Evolutionary conservation across 2,888 invertebrate genomes (phyloP).

Genomic region (Gordius sp.): DNA sequence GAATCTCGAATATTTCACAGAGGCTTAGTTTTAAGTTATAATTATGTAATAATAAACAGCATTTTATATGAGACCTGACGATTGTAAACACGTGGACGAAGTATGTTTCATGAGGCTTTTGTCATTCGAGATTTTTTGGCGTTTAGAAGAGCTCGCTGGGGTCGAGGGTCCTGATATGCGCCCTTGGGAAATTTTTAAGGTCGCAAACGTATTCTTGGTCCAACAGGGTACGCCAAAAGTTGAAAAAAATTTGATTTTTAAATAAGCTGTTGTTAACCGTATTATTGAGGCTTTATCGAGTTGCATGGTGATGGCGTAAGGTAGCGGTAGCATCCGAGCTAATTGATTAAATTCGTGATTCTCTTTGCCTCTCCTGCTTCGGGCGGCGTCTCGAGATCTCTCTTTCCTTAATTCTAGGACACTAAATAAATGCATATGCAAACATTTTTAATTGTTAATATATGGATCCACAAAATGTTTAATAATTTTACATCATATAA

Average conservation of each 20-base stretch:
- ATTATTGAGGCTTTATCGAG: constrained; percentile 44
- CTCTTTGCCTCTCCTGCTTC: constrained; percentile 67
- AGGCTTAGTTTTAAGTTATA: no score
- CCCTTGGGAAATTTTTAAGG: neutral
- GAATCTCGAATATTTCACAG: no score
- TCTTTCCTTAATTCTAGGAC: constrained; percentile 73
- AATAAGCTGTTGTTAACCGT: constrained; percentile 74
- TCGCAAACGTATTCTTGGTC: neutral
- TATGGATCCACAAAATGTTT: no score
- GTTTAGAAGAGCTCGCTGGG: neutral
- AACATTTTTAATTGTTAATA: no score
- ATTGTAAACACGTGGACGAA: no score
- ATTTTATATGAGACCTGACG: no score
- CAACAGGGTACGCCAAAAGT: neutral
- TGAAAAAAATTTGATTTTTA: constrained; percentile 73
- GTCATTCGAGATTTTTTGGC: neutral
- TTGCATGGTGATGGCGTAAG: constrained; percentile 53
- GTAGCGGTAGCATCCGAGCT: constrained; percentile 38
- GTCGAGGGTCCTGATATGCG: neutral
- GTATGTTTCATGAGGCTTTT: no score
- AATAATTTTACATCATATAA: no score
- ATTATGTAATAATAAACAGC: no score
- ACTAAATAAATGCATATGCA: no score
- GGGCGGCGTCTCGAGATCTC: constrained; percentile 67
- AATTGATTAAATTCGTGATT: constrained; percentile 86